phyloP scores from a whole-genome alignment of 2,888 invertebrate species.

The Lasioglossum malachurum region DNA sequence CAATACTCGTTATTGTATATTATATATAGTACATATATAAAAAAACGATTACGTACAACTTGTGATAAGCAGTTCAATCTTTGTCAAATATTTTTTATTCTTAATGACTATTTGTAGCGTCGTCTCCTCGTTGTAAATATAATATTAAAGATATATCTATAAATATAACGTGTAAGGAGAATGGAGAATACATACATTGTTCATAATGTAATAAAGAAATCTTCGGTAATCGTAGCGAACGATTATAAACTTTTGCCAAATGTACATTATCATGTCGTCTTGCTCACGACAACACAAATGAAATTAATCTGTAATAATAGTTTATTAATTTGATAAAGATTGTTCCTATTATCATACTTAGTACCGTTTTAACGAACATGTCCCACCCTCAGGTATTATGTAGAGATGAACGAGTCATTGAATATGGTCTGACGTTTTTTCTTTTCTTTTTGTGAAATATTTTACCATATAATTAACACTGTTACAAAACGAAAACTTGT shows the following conservation, averaged over 20 bases:
- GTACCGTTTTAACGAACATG: constrained; percentile 67
- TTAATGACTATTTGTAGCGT: constrained; percentile 27
- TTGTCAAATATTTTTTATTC: constrained; percentile 70
- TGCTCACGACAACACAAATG: background rate
- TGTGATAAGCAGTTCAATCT: constrained; percentile 75
- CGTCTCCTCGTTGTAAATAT: constrained; percentile 29
- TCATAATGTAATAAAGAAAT: constrained; percentile 8
- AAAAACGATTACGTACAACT: constrained; percentile 66
- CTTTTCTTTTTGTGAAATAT: constrained; percentile 44
- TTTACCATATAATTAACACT: constrained; percentile 67
- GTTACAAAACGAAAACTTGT: constrained; percentile 65
- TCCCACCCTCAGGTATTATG: constrained; percentile 63
- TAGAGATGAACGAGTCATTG: constrained; percentile 57
- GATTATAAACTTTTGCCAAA: constrained; percentile 28
- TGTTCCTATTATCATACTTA: constrained; percentile 70
- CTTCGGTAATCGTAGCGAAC: constrained; percentile 4
- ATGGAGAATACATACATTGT: constrained; percentile 20
- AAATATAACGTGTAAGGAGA: background rate
- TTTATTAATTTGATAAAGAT: constrained; percentile 73
- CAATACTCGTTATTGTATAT: constrained; percentile 77
- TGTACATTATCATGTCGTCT: constrained; percentile 11
- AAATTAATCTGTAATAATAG: constrained; percentile 27
- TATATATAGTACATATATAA: constrained; percentile 70
- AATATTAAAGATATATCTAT: constrained; percentile 26
- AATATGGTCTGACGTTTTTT: constrained; percentile 66